Evolutionary conservation across 1,140 invertebrate species (phyloP).

Genomic region (Neodiprion lecontei): DNA sequence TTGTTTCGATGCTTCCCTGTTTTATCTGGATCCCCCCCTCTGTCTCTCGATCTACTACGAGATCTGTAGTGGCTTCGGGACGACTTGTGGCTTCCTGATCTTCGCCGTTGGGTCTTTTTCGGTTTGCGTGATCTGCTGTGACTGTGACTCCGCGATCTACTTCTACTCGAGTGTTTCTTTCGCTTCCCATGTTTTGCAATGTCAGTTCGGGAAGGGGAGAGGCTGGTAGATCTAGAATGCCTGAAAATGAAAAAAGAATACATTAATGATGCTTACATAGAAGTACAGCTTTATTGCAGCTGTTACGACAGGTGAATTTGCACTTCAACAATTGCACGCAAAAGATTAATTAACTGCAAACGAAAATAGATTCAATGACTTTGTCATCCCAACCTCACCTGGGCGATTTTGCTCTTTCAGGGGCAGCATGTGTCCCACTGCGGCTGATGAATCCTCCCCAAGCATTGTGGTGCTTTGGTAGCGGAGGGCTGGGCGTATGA

Average conservation of each 20-base stretch:
- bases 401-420: conserved; percentile 57
- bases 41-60: conserved; percentile 62
- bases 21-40: conserved; percentile 44
- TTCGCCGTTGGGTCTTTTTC: conserved; percentile 54
- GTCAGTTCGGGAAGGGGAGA: conserved; percentile 49
- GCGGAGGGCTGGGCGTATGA: conserved; percentile 65
- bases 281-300: no score
- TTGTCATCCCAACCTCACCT: conserved; percentile 37
- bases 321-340: no score
- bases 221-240: conserved; percentile 51
- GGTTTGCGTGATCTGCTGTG: conserved; percentile 59
- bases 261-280: conserved; percentile 20
- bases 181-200: conserved; percentile 57
- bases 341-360: not conserved
- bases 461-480: conserved; percentile 66
- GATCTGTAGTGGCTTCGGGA: conserved; percentile 63
- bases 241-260: conserved; percentile 44
- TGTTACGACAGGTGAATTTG: no score
- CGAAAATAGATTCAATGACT: conserved; percentile 1
- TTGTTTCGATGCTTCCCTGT: conserved; percentile 56
- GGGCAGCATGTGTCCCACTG: conserved; percentile 51
- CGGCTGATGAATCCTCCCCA: conserved; percentile 71
- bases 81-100: conserved; percentile 62
- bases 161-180: conserved; percentile 61
- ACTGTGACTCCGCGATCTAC: conserved; percentile 63